Conservation (phyloP, 2,113 vertebrate genomes). For the Odontesthes bonariensis region DNA sequence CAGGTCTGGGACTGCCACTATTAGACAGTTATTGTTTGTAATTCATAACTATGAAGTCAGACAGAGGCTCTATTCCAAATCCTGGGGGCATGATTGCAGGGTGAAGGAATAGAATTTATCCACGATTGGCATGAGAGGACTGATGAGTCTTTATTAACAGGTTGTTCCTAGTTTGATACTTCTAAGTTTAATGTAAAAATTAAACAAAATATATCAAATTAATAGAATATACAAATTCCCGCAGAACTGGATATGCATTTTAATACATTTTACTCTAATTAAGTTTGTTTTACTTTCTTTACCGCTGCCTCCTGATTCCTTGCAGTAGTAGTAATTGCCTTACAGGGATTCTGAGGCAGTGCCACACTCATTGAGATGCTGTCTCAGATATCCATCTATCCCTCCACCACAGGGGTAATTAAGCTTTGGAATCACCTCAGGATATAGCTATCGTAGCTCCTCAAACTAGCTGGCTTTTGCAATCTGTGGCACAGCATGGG, state of each 20-base stretch:
- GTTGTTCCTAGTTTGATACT: slow-evolving; percentile 37
- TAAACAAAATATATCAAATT: too few species aligned
- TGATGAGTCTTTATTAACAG: slow-evolving; percentile 15
- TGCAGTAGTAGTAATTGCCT: slow-evolving; percentile 56
- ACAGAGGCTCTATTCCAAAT: slow-evolving; percentile 49
- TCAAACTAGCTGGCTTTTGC: slow-evolving; percentile 39
- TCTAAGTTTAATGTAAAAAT: slow-evolving; percentile 17
- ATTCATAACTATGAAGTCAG: slow-evolving; percentile 48
- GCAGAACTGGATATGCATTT: slow-evolving; percentile 2
- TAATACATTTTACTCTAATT: slow-evolving; percentile 66
- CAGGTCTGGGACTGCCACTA: slow-evolving; percentile 48
- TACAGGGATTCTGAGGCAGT: slow-evolving; percentile 42
- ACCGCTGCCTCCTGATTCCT: slow-evolving; percentile 45
- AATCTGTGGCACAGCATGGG: slow-evolving; percentile 36
- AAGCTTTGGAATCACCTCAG: slow-evolving; percentile 59
- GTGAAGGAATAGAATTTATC: slow-evolving; percentile 50
- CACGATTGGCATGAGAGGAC: slow-evolving; percentile 33
- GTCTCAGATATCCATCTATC: slow-evolving; percentile 56
- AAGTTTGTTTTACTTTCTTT: slow-evolving; percentile 58
- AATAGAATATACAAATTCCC: too few species aligned
- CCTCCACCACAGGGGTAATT: slow-evolving; percentile 66
- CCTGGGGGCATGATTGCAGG: slow-evolving; percentile 38
- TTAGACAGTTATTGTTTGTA: slow-evolving; percentile 58
- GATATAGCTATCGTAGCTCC: slow-evolving; percentile 45
- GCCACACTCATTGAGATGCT: slow-evolving; percentile 35